Percentiles rank a stretch among this genome's conserved stretches.
Conservation (phyloP, 2,888 invertebrate genomes). For the Encarsia formosa region DNA sequence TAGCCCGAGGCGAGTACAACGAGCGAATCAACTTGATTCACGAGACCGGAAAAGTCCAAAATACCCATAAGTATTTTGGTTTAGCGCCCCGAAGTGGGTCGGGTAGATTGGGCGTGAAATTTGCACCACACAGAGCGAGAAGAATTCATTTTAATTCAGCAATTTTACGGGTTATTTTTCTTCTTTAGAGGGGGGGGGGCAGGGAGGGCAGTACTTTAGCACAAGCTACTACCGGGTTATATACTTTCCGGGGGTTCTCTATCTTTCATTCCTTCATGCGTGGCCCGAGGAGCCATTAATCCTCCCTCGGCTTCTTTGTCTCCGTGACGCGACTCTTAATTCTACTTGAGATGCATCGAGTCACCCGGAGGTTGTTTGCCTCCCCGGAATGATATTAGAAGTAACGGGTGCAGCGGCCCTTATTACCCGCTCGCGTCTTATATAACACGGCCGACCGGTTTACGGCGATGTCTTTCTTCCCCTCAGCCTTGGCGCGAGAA, state of each 20-base stretch:
- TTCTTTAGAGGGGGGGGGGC: conserved; percentile 14
- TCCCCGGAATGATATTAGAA: conserved; percentile 38
- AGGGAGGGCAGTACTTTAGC: background rate
- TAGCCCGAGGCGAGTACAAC: no score
- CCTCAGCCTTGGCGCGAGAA: conserved; percentile 21
- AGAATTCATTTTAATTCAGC: conserved; percentile 20
- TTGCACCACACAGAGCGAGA: no score
- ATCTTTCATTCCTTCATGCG: conserved; percentile 18
- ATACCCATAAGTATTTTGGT: no score
- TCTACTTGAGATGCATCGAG: conserved; percentile 15
- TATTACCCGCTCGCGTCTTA: conserved; percentile 37
- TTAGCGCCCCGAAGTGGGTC: no score
- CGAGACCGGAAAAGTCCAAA: no score
- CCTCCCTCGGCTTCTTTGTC: conserved; percentile 18
- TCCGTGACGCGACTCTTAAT: conserved; percentile 25
- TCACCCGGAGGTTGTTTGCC: background rate
- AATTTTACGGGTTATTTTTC: conserved; percentile 21
- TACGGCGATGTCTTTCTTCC: conserved; percentile 21
- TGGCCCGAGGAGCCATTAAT: conserved; percentile 12
- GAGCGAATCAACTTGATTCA: no score
- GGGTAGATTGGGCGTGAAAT: no score
- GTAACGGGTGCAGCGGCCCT: conserved; percentile 41
- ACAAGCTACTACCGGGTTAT: background rate
- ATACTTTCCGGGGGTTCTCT: conserved; percentile 6
- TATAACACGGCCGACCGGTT: conserved; percentile 31